Evolutionary conservation across 30 jellyfish, hydroid and myxozoan genomes (phyloP).

Genomic region (Turritopsis dohrnii): DNA sequence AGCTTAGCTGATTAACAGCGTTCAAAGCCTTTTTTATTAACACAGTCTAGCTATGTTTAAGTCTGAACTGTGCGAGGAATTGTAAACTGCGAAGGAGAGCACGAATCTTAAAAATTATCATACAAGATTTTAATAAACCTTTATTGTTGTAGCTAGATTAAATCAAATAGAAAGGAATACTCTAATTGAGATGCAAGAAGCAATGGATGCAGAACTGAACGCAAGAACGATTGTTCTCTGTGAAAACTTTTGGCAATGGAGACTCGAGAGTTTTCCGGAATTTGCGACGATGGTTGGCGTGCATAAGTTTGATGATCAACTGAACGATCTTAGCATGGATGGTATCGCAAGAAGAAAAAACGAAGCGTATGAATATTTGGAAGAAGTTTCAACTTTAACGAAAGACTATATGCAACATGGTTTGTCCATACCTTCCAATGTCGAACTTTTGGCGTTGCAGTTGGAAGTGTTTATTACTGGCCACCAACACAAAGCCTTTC

Average conservation of each 20-base stretch:
- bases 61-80: too few species aligned
- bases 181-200: neutral
- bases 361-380: neutral
- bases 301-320: neutral
- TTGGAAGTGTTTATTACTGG: constrained; percentile 1
- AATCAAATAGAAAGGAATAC: neutral
- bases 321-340: neutral
- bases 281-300: constrained; percentile 20
- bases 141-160: neutral
- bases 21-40: neutral
- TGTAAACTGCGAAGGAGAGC: neutral
- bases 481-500: neutral
- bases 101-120: too few species aligned
- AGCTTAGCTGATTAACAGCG: neutral
- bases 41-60: neutral
- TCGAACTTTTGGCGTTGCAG: neutral
- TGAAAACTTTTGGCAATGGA: constrained; percentile 17
- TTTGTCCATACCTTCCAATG: neutral
- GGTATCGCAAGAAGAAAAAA: neutral
- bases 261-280: constrained; percentile 6
- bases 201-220: neutral
- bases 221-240: neutral
- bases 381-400: neutral
- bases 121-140: neutral
- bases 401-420: neutral